Base-by-base conservation (phyloP, 2,888 invertebrate genomes). In the Tenthredo livida region DNA sequence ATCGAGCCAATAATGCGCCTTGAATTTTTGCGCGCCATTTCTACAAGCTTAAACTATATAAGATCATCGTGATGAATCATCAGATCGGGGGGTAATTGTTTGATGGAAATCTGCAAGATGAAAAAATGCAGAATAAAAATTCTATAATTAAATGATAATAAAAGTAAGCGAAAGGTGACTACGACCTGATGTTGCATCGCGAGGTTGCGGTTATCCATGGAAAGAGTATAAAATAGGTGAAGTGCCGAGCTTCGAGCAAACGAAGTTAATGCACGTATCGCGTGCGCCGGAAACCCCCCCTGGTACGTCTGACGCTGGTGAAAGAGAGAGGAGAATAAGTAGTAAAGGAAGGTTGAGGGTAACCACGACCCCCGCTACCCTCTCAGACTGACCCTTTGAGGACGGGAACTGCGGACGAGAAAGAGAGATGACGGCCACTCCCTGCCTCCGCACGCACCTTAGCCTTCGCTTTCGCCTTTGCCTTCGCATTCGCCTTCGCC, bases 211-310 rank as follows among this genome's bases (percentile, higher is more conserved):
- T 61, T 80, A 61, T 80, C 80, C 80, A 3, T 61, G 80, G 40
- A 61, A 80, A 12, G 83, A 83, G 67, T 33, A 83, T 83, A 47
- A 83, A 83, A 80, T 80, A 82, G 85, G 85, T 80, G 85, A 85
- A 85, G 80, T 85, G 82, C 78, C 80, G 70, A 85, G 80, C 78
- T 70, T 85, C 72, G 86, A 80, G 86, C 84, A 85, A 80, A 84
- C 85, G 87, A 90, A 91, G 91, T 91, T 92, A 92, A 92, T 89
- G 92, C 90, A 89, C 86, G 86, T 89, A 90, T 92, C 87, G 92
- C 92, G 92, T 92, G 92, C 89, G 87, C 88, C 90, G 90, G 90
- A 91, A 91, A 88, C 88, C 86, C 86, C 85, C 85, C 37, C 90
- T 87, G 88, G n/a, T 75, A 43, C 17, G 84, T 85, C 83, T 29